A percentile compares a stretch with the other conserved stretches of the same genome.
phyloP scores from a whole-genome alignment of 2,113 vertebrate genomes.

The Dicentrarchus labrax region DNA sequence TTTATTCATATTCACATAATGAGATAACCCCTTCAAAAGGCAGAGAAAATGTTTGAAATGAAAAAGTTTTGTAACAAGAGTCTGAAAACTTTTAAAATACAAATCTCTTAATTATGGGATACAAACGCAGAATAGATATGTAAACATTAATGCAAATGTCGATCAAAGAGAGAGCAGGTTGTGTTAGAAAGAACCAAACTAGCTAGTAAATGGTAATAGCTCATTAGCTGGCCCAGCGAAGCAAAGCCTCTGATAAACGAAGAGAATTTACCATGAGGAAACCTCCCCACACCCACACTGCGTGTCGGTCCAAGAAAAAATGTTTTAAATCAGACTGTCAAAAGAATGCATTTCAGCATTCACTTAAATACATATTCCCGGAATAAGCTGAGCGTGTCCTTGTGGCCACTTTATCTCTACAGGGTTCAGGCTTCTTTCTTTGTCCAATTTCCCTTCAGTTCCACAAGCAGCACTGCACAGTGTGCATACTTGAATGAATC shows the following conservation, averaged over 20 bases:
- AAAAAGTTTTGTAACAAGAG: slow-evolving; percentile 32
- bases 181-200: slow-evolving; percentile 14
- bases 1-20: slow-evolving; percentile 54
- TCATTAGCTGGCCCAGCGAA: slow-evolving; percentile 25
- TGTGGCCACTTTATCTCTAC: neutral
- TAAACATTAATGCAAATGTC: slow-evolving; percentile 34
- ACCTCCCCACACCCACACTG: neutral
- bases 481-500: neutral
- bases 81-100: slow-evolving; percentile 24
- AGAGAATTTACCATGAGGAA: neutral
- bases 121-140: neutral
- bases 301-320: neutral
- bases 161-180: neutral
- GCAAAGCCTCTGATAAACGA: slow-evolving; percentile 26
- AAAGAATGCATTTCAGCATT: neutral
- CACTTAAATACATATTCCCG: neutral
- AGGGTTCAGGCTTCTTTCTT: neutral
- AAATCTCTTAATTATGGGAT: slow-evolving; percentile 24
- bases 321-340: neutral
- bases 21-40: slow-evolving; percentile 17
- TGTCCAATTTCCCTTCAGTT: neutral
- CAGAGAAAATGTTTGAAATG: neutral
- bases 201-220: slow-evolving; percentile 14
- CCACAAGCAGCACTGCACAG: neutral
- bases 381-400: slow-evolving; percentile 2